These are phyloP conservation scores for Notodonta ziczac DNA, from an alignment of 2,888 invertebrate genomes.

Conservation along the genomic window DNA sequence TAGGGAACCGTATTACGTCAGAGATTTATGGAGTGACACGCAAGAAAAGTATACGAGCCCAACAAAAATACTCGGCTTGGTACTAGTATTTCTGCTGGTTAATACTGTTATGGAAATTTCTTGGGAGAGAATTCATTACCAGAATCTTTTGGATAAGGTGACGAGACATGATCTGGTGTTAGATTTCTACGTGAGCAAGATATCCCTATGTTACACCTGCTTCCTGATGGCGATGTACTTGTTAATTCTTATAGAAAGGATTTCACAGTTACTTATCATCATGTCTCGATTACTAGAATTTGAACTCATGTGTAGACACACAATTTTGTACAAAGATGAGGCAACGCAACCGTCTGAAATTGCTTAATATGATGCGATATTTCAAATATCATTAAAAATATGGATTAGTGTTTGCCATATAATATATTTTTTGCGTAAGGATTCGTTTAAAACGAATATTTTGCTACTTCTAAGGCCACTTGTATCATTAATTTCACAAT, in stretches of 20 bases:
- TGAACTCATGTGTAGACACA: conserved; percentile 68
- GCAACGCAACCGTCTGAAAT: conserved; percentile 29
- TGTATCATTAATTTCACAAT: too few relatives aligned
- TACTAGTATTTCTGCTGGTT: conserved; percentile 38
- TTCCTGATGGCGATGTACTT: conserved; percentile 53
- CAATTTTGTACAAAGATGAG: conserved; percentile 54
- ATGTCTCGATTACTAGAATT: conserved; percentile 66
- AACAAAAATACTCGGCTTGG: conserved; percentile 35
- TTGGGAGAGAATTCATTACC: conserved; percentile 47
- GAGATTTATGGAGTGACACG: conserved; percentile 55
- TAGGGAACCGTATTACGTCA: conserved; percentile 53
- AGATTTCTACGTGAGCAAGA: conserved; percentile 55
- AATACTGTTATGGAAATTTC: conserved; percentile 55
- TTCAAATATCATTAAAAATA: too few relatives aligned
- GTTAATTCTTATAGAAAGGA: conserved; percentile 56
- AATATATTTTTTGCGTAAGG: neutral
- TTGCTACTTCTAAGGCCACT: too few relatives aligned
- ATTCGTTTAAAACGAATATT: too few relatives aligned
- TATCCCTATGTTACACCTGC: conserved; percentile 50
- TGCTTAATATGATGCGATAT: too few relatives aligned
- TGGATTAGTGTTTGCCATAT: too few relatives aligned
- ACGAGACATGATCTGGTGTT: conserved; percentile 37
- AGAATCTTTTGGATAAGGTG: conserved; percentile 39
- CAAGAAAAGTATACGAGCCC: conserved; percentile 34
- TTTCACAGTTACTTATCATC: conserved; percentile 47